Evolutionary conservation across 1,140 invertebrate genomes (phyloP), one percentile per base, ranked within the genome.

Genomic region (Meloidogyne chitwoodi): DNA sequence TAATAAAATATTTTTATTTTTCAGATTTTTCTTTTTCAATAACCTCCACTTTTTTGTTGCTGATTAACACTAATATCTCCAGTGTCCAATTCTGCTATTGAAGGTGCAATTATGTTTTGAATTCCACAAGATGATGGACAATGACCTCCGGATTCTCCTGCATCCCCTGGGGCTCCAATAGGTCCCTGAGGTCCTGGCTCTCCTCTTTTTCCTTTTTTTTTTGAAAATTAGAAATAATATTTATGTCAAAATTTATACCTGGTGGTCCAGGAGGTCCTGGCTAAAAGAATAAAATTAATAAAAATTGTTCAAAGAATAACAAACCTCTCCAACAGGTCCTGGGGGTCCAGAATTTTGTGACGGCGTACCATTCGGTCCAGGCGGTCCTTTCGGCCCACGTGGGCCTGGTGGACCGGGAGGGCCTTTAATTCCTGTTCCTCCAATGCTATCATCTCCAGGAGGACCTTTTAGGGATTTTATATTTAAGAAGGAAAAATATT

Each of bases 41-140:
- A 56, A 8, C 19, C 19, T 56, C 48, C 48, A 56, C 48, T 56
- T 56, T 56, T 56, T 56, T n/a, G 48, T 56, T 56, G 48, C 5
- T 56, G 48, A 56, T 14, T 16, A 14, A 44, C 41, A 44, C 41
- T 14, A 19, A 56, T 14, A 56, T 56, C 77, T 31, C 62, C 64
- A 44, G 83, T 85, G 72, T 87, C 84, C 66, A 85, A 64, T 78
- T 86, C 84, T 24, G 78, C 76, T 31, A 86, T 77, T 24, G 85
- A 85, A 14, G 84, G 84, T 14, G 77, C 85, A n/a, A 86, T 83
- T 61, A 86, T 85, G 29, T 86, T 85, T 76, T 86, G 84, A 44
- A 86, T 76, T 68, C 84, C 84, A 68, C 84, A 86, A 8, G 83
- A 85, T 2, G 84, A 86, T 27, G 84, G 84, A 66, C 84, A 86